These are phyloP conservation scores for Callipepla squamata DNA, from an alignment of 2,113 vertebrate species.

Conservation along the genomic window DNA sequence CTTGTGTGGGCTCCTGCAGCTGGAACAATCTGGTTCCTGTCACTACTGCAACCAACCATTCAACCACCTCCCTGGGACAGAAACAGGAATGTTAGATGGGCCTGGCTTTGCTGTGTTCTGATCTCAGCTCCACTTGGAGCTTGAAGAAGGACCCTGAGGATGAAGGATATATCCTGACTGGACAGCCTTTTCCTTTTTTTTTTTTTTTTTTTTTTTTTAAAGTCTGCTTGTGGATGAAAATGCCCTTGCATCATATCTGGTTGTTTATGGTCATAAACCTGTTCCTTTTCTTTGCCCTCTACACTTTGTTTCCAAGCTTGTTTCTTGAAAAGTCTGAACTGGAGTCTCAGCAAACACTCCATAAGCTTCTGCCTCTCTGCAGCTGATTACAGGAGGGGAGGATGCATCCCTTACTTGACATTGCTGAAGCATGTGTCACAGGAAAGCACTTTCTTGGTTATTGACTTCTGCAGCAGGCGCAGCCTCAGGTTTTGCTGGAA, in stretches of 20 bases:
- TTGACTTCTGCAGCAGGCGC: conserved; percentile 78
- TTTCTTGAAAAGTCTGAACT: neutral
- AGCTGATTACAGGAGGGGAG: neutral
- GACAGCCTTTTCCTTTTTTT: neutral
- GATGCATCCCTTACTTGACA: conserved; percentile 80
- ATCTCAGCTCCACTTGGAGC: neutral
- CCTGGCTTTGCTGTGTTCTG: neutral
- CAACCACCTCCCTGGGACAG: conserved; percentile 84
- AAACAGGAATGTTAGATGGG: neutral
- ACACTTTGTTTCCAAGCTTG: neutral
- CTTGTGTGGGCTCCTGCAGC: neutral
- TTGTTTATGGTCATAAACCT: neutral
- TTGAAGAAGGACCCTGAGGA: neutral
- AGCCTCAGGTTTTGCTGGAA: conserved; percentile 79
- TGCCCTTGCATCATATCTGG: neutral
- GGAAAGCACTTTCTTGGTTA: conserved; percentile 86
- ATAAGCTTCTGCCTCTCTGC: neutral
- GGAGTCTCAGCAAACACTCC: neutral
- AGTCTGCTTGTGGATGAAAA: neutral
- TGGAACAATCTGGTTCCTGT: conserved; percentile 47
- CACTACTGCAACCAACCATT: conserved; percentile 85
- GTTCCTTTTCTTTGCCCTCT: neutral
- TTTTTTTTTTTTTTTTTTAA: neutral
- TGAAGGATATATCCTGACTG: neutral
- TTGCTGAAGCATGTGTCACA: conserved; percentile 83